Percentiles rank a stretch among this genome's conserved stretches.
phyloP scores from a whole-genome alignment of 2,797 vertebrate species.

The Hemibagrus guttatus region DNA sequence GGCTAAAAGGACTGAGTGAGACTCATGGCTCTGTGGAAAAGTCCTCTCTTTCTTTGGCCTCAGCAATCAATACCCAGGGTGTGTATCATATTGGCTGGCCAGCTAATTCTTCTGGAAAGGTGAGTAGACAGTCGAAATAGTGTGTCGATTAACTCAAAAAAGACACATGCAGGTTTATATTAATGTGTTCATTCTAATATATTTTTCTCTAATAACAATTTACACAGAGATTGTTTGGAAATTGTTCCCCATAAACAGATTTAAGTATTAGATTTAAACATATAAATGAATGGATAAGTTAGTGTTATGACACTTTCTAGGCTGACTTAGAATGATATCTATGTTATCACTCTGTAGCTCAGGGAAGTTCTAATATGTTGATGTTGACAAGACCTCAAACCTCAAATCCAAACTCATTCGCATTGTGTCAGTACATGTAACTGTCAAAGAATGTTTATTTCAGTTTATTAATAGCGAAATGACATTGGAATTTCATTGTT shows the following conservation, averaged over 20 bases:
- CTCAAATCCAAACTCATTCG: not conserved
- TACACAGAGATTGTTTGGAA: not conserved
- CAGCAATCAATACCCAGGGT: conserved; percentile 72
- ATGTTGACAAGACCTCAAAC: not conserved
- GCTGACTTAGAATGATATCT: not conserved
- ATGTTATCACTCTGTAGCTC: not conserved
- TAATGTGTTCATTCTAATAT: no score
- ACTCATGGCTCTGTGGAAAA: conserved; percentile 79
- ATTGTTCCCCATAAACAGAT: not conserved
- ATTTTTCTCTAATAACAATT: not conserved
- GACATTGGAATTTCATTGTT: not conserved
- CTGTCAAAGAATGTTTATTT: not conserved
- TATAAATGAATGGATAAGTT: not conserved
- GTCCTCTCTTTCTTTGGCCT: conserved; percentile 74
- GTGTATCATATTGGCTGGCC: conserved; percentile 72
- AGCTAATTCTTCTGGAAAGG: conserved; percentile 62
- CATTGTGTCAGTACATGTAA: not conserved
- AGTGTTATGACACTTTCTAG: not conserved
- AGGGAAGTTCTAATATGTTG: not conserved
- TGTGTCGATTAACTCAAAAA: not conserved
- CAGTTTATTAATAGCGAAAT: not conserved
- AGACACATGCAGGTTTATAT: not conserved
- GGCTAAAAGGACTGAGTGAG: conserved; percentile 76
- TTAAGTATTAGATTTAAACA: not conserved
- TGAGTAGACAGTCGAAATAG: conserved; percentile 26